phyloP scores from a whole-genome alignment of 2,113 vertebrate species.

The Hypocryptadius cinnamomeus region DNA sequence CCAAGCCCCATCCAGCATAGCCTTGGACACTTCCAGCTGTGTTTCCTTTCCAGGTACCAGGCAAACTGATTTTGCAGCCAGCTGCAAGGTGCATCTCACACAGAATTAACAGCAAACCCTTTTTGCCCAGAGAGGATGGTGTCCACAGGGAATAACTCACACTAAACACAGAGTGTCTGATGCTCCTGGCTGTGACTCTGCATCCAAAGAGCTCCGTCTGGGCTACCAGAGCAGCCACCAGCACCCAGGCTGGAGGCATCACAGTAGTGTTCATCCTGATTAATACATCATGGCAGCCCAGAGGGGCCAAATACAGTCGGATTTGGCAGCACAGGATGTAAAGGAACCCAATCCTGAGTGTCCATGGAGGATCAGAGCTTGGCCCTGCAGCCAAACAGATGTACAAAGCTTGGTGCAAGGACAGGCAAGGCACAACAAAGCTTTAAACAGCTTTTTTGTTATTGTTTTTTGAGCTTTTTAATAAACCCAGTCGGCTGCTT shows the following conservation, averaged over 20 bases:
- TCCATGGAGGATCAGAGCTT: neutral
- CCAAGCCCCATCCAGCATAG: neutral
- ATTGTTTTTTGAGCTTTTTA: neutral
- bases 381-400: neutral
- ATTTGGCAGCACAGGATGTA: neutral
- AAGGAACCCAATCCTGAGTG: neutral
- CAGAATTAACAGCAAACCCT: neutral
- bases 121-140: neutral
- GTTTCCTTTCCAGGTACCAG: neutral
- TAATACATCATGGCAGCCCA: neutral
- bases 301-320: accelerated
- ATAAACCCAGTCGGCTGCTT: neutral
- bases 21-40: neutral
- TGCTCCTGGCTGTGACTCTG: neutral
- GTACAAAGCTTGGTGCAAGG: neutral
- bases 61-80: neutral
- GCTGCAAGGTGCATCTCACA: neutral
- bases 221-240: neutral
- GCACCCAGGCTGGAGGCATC: neutral
- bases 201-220: neutral
- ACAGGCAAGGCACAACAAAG: neutral
- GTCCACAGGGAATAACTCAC: neutral
- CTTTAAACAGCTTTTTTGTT: neutral
- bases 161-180: neutral
- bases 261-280: neutral